These are phyloP conservation scores for Cetonia aurata DNA, from an alignment of 2,888 invertebrate species.

Conservation along the genomic window DNA sequence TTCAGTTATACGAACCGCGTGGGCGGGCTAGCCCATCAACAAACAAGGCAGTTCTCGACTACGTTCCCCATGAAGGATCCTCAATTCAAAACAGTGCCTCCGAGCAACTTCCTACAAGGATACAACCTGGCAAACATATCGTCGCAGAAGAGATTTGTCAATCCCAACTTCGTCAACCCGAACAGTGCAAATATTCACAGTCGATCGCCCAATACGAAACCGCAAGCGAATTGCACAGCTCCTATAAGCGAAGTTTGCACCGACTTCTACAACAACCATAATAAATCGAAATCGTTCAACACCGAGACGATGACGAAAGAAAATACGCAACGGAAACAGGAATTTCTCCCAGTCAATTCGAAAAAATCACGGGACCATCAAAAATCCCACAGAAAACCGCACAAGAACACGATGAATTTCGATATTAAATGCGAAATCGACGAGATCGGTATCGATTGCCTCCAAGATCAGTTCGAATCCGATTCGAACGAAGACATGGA, in stretches of 20 bases:
- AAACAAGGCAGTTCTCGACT: constrained; percentile 28
- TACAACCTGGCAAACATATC: constrained; percentile 36
- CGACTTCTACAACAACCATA: constrained; percentile 9
- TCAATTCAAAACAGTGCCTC: constrained; percentile 13
- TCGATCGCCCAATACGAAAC: constrained; percentile 2
- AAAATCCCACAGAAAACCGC: constrained; percentile 9
- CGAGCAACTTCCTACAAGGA: constrained; percentile 35
- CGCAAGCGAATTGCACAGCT: neutral
- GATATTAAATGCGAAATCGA: constrained; percentile 36
- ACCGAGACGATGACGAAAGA: constrained; percentile 20
- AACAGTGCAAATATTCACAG: constrained; percentile 46
- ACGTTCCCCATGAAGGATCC: constrained; percentile 1
- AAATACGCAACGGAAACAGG: constrained; percentile 17
- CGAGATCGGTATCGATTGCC: constrained; percentile 32
- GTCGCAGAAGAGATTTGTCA: constrained; percentile 42
- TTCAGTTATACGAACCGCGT: constrained; percentile 28
- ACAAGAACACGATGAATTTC: constrained; percentile 26
- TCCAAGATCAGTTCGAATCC: constrained; percentile 32
- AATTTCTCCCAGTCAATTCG: neutral
- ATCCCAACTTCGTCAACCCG: constrained; percentile 51
- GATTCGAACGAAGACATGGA: constrained; percentile 18
- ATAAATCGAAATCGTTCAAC: constrained; percentile 10
- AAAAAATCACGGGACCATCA: constrained; percentile 11
- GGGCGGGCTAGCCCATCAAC: constrained; percentile 22
- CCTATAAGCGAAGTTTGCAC: constrained; percentile 1